Base-by-base conservation (phyloP, 2,113 vertebrate species). In the Dolichallabes microphthalmus region DNA sequence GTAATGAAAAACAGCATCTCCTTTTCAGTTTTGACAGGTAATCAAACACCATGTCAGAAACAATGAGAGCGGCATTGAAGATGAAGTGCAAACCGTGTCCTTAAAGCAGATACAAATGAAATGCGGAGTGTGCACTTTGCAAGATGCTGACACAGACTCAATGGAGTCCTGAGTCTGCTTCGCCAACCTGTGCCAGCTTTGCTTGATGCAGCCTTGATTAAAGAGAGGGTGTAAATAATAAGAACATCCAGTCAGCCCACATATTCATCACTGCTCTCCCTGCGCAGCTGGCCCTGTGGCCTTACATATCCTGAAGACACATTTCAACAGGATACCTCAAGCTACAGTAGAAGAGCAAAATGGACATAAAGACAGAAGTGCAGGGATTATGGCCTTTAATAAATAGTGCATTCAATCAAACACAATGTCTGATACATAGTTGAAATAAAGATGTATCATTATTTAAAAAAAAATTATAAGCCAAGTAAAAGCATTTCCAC, bases 201-300 rank as follows among this genome's bases (percentile, higher is more conserved):
- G 32, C 76, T 85, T 17, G 35, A 75, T 85, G 82, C 75, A 64
- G 77, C 53, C 55, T 58, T 87, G 88, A 88, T 88, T 85, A 88
- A 87, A 87, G 82, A 76, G 45, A 14, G 15, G 64, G 58, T 35
- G 85, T 87, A 87, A 88, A 87, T 87, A 88, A 74, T 73, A 53
- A 81, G 63, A 83, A 87, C 57, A 19, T 60, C 45, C 55, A 50
- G 52, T 85, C 85, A 85, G 82, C 78, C 53, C 83, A n/a, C 45
- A 85, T 69, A 82, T 75, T 53, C 85, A 88, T 85, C 83, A 85
- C 66, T 52, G 8, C 19, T 82, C 50, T 57, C 19, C 4, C 55
- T 66, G 22, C 79, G 25, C 63, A 78, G 82, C n/a, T 80, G 64
- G 35, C 35, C 35, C 84, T 85, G 17, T 79, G 52, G 76, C 64